Evolutionary conservation across 2,888 invertebrate species (phyloP).

Genomic region (Griposia aprilina): DNA sequence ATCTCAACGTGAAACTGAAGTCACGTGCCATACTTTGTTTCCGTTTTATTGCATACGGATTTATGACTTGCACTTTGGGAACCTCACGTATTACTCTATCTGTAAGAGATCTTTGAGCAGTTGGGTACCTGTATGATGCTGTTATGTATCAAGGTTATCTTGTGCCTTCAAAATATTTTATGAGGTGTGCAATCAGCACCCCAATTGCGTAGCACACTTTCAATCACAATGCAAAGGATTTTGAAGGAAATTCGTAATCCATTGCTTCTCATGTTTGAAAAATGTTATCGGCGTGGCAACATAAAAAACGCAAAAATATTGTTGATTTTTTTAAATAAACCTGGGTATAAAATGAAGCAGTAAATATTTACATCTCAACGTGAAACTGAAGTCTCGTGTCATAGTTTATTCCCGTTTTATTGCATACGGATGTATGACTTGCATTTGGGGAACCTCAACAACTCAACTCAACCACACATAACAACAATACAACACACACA

Average conservation of each 20-base stretch:
- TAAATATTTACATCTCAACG: conserved; percentile 82
- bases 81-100: conserved; percentile 75
- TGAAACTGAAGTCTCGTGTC: conserved; percentile 79
- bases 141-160: conserved; percentile 17
- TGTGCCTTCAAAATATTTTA: background rate
- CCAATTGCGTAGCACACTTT: background rate
- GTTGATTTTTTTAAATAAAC: conserved; percentile 40
- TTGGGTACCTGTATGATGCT: conserved; percentile 17
- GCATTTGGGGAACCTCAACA: conserved; percentile 68
- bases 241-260: too few relatives aligned
- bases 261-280: too few relatives aligned
- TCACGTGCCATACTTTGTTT: conserved; percentile 79
- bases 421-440: conserved; percentile 82
- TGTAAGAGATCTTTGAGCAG: conserved; percentile 54
- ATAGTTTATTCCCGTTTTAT: conserved; percentile 80
- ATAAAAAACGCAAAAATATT: too few relatives aligned
- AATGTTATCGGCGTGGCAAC: too few relatives aligned
- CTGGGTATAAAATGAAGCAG: conserved; percentile 77
- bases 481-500: too few relatives aligned
- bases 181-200: background rate
- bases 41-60: conserved; percentile 83
- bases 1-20: conserved; percentile 74
- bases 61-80: conserved; percentile 82
- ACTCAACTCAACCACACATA: too few relatives aligned
- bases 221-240: too few relatives aligned